Evolutionary conservation across 2,797 vertebrate species (phyloP).

Genomic region (Acipenser ruthenus): DNA sequence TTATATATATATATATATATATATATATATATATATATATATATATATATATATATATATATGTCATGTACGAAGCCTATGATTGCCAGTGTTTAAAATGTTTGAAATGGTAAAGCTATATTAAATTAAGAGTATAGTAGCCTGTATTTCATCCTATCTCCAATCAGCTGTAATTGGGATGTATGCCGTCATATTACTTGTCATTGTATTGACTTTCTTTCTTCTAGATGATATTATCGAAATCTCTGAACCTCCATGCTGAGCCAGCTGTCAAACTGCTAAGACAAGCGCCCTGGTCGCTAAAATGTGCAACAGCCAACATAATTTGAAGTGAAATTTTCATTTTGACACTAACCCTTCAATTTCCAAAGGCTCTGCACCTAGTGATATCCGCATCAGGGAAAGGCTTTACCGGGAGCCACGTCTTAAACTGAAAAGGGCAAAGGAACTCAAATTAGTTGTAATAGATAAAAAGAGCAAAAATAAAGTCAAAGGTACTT

Average conservation of each 20-base stretch:
- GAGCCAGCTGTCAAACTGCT: slow-evolving; percentile 86
- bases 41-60: slow-evolving; percentile 13
- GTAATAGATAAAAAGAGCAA: slow-evolving; percentile 99
- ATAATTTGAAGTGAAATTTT: slow-evolving; percentile 91
- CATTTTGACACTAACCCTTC: slow-evolving; percentile 90
- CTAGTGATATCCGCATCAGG: slow-evolving; percentile 61
- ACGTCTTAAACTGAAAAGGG: slow-evolving; percentile 97
- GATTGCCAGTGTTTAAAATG: slow-evolving; percentile 27
- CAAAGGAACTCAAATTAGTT: slow-evolving; percentile 98
- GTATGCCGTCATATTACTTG: slow-evolving; percentile 82
- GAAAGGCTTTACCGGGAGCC: slow-evolving; percentile 73
- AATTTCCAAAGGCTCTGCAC: slow-evolving; percentile 71
- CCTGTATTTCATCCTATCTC: slow-evolving; percentile 45
- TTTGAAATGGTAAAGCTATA: too few relatives aligned
- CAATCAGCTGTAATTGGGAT: slow-evolving; percentile 90
- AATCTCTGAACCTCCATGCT: slow-evolving; percentile 78
- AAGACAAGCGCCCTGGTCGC: slow-evolving; percentile 76
- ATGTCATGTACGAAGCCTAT: neutral
- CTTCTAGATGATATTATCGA: slow-evolving; percentile 89
- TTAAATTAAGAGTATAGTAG: too few relatives aligned
- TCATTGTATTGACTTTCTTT: slow-evolving; percentile 87
- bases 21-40: slow-evolving; percentile 18
- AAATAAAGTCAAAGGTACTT: slow-evolving; percentile 95
- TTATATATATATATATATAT: slow-evolving; percentile 17
- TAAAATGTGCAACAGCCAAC: slow-evolving; percentile 76